Evolutionary conservation across 2,888 invertebrate genomes (phyloP).

Genomic region (Listrodromus nycthemerus): DNA sequence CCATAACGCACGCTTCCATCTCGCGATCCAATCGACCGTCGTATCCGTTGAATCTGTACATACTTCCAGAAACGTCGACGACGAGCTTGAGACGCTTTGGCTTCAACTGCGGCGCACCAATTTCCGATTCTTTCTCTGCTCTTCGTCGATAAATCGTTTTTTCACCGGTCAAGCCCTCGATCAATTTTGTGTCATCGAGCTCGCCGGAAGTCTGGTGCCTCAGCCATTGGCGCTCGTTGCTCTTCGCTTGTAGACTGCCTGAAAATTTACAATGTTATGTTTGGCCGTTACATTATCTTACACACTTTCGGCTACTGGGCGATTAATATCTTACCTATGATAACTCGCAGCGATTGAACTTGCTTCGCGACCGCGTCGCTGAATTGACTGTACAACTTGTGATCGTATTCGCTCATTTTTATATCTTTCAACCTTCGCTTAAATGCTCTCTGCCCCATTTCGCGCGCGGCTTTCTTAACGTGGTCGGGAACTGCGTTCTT

Average conservation of each 20-base stretch:
- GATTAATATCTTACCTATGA: slow-evolving; percentile 87
- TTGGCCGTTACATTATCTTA: too few relatives aligned
- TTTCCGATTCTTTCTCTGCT: slow-evolving; percentile 94
- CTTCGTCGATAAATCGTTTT: slow-evolving; percentile 94
- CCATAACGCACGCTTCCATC: slow-evolving; percentile 94
- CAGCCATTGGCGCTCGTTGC: slow-evolving; percentile 97
- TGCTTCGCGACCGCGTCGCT: slow-evolving; percentile 91
- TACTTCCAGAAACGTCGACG: slow-evolving; percentile 97
- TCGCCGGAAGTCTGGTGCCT: slow-evolving; percentile 98
- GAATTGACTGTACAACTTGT: slow-evolving; percentile 93
- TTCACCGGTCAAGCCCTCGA: slow-evolving; percentile 97
- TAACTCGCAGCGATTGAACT: slow-evolving; percentile 93
- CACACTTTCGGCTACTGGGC: neutral
- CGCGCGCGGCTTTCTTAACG: slow-evolving; percentile 94
- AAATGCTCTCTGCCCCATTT: slow-evolving; percentile 96
- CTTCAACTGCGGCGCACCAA: slow-evolving; percentile 93
- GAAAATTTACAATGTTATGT: neutral
- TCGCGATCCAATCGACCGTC: slow-evolving; percentile 96
- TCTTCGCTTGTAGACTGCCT: slow-evolving; percentile 94
- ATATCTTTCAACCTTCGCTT: slow-evolving; percentile 95
- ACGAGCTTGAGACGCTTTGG: slow-evolving; percentile 95
- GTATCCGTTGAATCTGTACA: slow-evolving; percentile 98
- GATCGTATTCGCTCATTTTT: slow-evolving; percentile 97
- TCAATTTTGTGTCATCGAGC: slow-evolving; percentile 96
- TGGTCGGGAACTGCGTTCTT: slow-evolving; percentile 96